These are phyloP conservation scores for Hapalemur alaotrensis DNA, from an alignment of 2,797 vertebrate genomes.

Conservation along the genomic window DNA sequence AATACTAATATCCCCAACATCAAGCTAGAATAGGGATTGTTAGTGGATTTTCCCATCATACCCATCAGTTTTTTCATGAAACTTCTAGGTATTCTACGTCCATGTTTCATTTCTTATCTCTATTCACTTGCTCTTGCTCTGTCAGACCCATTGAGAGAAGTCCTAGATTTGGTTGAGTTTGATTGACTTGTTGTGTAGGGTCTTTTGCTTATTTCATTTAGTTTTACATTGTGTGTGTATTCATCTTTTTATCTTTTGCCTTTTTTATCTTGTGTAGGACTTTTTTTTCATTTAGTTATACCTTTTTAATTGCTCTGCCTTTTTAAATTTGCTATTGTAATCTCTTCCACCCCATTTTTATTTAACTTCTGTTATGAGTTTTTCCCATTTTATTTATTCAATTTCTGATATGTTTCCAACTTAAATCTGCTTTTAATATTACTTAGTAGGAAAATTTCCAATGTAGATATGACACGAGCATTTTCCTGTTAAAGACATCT, in stretches of 20 bases:
- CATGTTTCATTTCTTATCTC: neutral
- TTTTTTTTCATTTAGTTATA: neutral
- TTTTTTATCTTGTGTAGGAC: neutral
- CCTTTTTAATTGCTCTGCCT: neutral
- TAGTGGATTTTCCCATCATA: neutral
- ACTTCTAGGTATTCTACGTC: neutral
- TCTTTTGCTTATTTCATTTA: neutral
- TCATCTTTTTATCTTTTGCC: neutral
- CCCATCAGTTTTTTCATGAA: neutral
- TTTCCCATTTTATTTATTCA: neutral
- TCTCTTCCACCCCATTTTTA: conserved; percentile 3
- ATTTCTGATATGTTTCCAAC: neutral
- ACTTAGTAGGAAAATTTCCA: neutral
- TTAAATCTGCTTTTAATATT: conserved; percentile 43
- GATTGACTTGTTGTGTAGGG: neutral
- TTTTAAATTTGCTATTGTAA: neutral
- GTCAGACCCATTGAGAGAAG: neutral
- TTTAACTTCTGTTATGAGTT: neutral
- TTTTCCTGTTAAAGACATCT: conserved; percentile 26
- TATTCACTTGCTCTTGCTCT: neutral
- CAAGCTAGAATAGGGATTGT: neutral
- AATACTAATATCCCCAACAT: neutral
- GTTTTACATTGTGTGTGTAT: neutral
- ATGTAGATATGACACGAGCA: neutral
- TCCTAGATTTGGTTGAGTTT: neutral